Evolutionary conservation across 2,888 invertebrate species (phyloP), one percentile per base, ranked within the genome.

Genomic region (Baccha elongata): DNA sequence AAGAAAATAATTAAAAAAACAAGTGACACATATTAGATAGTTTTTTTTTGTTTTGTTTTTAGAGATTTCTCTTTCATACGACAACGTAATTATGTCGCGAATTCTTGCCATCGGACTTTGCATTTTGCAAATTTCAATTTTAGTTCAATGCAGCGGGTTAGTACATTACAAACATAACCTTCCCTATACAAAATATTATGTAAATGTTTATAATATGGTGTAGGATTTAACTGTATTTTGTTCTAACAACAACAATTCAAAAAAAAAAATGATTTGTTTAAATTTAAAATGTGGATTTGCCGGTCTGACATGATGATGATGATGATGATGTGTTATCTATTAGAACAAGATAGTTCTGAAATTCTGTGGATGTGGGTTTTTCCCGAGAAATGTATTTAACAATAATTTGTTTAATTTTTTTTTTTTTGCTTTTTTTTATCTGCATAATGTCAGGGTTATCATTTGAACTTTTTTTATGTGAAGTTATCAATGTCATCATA

Each of bases 101-200:
- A 15, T 60, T 60, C n/a, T 81, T 26, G 32, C 67, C 13, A 17
- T 72, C 46, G 65, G 76, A 19, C 23, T 72, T 62, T 81, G 81
- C 67, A 26, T 81, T 67, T 72, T 81, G 81, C 81, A 81, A 65
- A 67, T 76, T 42, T 71, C 71, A 17, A 48, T 81, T 35, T 35
- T 81, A 8, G 81, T 76, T 60, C 81, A 81, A 37, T 81, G 76
- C 60, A 76, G 29, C 67, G 81, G 81, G 81, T 81, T 76, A 67
- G 81, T 81, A 65, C 15, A n/a, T 11, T 8, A 13, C 29, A 32
- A 32, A n/a, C n/a, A n/a, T 8, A 32, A 32, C 29, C 8, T 4
- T 32, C 29, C 29, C 1, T 32, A 19, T 17, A 17, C 32, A n/a
- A n/a, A n/a, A n/a, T 23, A 21, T 6, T 40, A n/a, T 23, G 10